Base-by-base conservation (phyloP, 1,140 invertebrate species). In the Drepana arcuata region DNA sequence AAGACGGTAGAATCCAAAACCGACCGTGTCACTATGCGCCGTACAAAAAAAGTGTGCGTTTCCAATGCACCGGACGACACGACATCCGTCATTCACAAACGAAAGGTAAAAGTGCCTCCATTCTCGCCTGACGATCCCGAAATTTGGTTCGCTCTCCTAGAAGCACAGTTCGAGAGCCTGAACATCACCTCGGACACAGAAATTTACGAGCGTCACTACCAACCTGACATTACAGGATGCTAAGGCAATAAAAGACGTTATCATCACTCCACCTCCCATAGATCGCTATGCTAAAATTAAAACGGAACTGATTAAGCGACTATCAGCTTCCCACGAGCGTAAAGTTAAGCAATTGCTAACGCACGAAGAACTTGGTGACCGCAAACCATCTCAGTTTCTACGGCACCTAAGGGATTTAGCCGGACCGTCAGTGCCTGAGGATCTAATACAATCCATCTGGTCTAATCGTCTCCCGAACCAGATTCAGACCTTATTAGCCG, bases 141-240 rank as follows among this genome's bases (percentile, higher is more conserved):
- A 10, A 18, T 53, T 9, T 53, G 49, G 49, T 53, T 53, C n/a
- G 34, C 33, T 10, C 45, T 43, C 10, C 7, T 48, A 0, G 62
- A 66, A 14, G 31, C 26, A 1, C 46, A 56, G 13, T 65, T 64
- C 28, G 40, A 18, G 0, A 13, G 45, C 0, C 7, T 32, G 2
- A 40, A 41, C 9, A 49, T 72, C 1, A 60, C 45, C 0, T 14
- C 11, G 1, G 56, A 70, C 2, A 7, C 26, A 0, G 34, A 18
- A 26, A 34, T 41, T 31, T 18, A 26, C 13, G 24, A n/a, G 32
- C 21, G 16, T 16, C 6, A 11, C 23, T 9, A 14, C 25, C 12
- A 13, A 38, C 11, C 11, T 38, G 2, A 16, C 29, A 4, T 6
- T 9, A 9, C 15, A 29, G n/a, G 29, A 38, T 11, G 34, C 34